Evolutionary conservation across 2,888 invertebrate genomes (phyloP).

Genomic region (Gortyna flavago): DNA sequence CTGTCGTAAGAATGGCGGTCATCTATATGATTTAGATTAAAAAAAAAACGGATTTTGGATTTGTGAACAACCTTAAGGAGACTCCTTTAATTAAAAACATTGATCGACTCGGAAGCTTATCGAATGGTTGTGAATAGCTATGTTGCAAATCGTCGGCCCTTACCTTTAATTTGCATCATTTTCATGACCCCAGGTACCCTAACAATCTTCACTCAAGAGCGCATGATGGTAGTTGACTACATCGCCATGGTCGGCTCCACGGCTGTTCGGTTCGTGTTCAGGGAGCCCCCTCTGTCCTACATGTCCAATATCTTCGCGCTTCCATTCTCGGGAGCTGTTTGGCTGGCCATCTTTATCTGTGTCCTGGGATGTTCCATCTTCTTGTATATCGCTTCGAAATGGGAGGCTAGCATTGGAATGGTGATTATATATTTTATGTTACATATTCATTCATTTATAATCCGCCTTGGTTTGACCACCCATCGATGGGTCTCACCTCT

Average conservation of each 20-base stretch:
- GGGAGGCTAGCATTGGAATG: constrained; percentile 85
- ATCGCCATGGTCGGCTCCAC: constrained; percentile 89
- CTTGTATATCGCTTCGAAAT: constrained; percentile 86
- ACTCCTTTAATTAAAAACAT: too few relatives aligned
- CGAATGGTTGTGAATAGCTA: too few relatives aligned
- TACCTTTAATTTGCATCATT: neutral
- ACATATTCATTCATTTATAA: too few relatives aligned
- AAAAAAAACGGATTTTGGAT: too few relatives aligned
- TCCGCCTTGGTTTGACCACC: too few relatives aligned
- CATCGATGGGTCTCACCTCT: neutral
- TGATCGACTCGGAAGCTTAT: too few relatives aligned
- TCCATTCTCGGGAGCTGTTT: constrained; percentile 91
- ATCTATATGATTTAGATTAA: too few relatives aligned
- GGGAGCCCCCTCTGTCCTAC: constrained; percentile 91
- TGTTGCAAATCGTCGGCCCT: neutral
- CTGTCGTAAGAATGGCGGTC: too few relatives aligned
- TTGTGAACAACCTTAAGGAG: too few relatives aligned
- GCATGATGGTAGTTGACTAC: constrained; percentile 86
- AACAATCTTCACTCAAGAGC: constrained; percentile 84
- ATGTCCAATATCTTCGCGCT: constrained; percentile 92
- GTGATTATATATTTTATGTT: constrained; percentile 63
- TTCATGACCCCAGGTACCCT: constrained; percentile 77
- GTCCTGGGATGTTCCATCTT: constrained; percentile 85
- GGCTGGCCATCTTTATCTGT: constrained; percentile 90
- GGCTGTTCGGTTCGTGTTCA: constrained; percentile 91